Conservation (phyloP, 2,113 vertebrate species). For the Calonectris borealis region DNA sequence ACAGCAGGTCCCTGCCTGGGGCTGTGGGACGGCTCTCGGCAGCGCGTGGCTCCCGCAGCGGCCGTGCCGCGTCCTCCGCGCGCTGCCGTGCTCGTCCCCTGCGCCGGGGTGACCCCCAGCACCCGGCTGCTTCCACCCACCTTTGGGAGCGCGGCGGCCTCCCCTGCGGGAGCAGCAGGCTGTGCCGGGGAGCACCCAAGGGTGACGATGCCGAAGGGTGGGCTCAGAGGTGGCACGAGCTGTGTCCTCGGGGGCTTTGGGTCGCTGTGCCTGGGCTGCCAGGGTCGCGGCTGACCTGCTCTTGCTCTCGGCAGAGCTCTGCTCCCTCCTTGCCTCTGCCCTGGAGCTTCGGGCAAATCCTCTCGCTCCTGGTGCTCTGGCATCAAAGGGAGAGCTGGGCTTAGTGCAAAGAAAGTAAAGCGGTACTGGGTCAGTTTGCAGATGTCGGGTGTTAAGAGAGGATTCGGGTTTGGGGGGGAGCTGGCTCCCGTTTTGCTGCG, state of each 20-base stretch:
- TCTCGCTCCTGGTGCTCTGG: not conserved
- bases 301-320: not conserved
- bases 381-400: not conserved
- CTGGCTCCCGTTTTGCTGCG: fast-evolving
- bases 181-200: not conserved
- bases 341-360: not conserved
- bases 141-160: not conserved
- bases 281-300: not conserved
- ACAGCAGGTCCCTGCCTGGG: not conserved
- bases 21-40: not conserved
- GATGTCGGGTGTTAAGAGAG: fast-evolving
- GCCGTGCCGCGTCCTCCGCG: not conserved
- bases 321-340: not conserved
- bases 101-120: not conserved
- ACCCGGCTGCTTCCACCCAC: not conserved
- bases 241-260: not conserved
- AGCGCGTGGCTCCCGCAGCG: not conserved
- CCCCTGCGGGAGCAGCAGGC: not conserved
- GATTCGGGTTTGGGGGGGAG: not conserved
- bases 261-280: fast-evolving
- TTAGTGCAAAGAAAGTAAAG: not conserved
- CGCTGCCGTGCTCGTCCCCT: not conserved
- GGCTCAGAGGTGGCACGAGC: not conserved
- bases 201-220: not conserved
- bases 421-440: not conserved